A percentile compares a stretch with the other conserved stretches of the same genome.
These are phyloP conservation scores for Ciconia nigra DNA, from an alignment of 2,797 vertebrate genomes.

Conservation along the genomic window DNA sequence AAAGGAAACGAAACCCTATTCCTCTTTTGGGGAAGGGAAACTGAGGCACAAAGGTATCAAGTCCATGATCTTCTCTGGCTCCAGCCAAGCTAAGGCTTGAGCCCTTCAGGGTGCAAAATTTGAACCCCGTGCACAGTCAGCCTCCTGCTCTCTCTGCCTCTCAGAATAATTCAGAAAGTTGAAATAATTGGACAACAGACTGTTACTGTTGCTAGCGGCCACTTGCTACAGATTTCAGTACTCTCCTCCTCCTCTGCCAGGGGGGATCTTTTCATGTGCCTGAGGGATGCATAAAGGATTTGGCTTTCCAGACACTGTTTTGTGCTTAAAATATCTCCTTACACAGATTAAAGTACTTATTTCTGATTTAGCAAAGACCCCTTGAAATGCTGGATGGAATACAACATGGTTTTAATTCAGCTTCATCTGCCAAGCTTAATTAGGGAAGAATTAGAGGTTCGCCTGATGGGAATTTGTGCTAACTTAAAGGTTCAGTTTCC, in stretches of 20 bases:
- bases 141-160: neutral
- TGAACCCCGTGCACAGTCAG: neutral
- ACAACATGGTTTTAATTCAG: neutral
- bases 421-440: constrained; percentile 31
- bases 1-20: neutral
- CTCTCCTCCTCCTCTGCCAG: neutral
- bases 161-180: neutral
- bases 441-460: neutral
- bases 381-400: neutral
- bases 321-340: constrained; percentile 11
- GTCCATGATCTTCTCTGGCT: neutral
- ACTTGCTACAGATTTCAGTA: constrained; percentile 12
- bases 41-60: neutral
- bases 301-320: constrained; percentile 15
- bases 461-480: neutral
- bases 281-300: constrained; percentile 14
- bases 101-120: neutral
- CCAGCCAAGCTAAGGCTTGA: neutral
- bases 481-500: neutral
- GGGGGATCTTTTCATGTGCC: neutral
- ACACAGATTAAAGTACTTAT: constrained; percentile 39
- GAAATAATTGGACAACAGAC: neutral
- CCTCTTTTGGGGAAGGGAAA: neutral
- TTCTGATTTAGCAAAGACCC: constrained; percentile 19
- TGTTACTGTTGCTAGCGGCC: neutral